phyloP scores from a whole-genome alignment of 1,140 invertebrate genomes.

The Aleiodes sp. region DNA sequence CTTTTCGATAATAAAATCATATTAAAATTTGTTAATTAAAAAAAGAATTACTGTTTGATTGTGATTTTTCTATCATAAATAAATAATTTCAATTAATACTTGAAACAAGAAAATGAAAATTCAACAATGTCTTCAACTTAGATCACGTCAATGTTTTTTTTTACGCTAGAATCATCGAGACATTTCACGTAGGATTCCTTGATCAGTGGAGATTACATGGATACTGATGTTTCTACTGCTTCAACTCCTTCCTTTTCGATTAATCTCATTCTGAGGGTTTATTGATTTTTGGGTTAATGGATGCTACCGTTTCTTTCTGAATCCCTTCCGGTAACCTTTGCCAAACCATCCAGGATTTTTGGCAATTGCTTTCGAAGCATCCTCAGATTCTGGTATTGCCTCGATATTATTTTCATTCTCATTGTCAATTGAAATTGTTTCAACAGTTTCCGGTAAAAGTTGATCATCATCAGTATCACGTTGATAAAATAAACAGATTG shows the following conservation, averaged over 20 bases:
- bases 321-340: slow-evolving; percentile 69
- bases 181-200: not conserved
- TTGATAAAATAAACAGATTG: slow-evolving; percentile 61
- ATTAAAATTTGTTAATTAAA: not conserved
- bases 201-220: slow-evolving; percentile 2
- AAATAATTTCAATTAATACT: slow-evolving; percentile 6
- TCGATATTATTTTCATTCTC: slow-evolving; percentile 47
- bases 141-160: not conserved
- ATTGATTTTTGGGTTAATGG: slow-evolving; percentile 29
- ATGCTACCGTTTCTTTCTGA: slow-evolving; percentile 68
- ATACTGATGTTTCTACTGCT: not conserved
- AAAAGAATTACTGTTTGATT: slow-evolving; percentile 4
- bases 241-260: not conserved
- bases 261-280: not conserved
- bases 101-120: not conserved
- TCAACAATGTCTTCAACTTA: not conserved
- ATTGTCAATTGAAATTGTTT: slow-evolving; percentile 18
- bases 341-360: slow-evolving; percentile 75
- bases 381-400: slow-evolving; percentile 43
- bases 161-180: too few species aligned
- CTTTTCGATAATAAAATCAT: not conserved
- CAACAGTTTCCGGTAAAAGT: slow-evolving; percentile 15
- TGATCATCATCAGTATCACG: slow-evolving; percentile 44
- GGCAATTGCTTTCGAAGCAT: slow-evolving; percentile 49
- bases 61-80: not conserved